Base-by-base conservation (phyloP, 2,888 invertebrate genomes). In the Polietes domitor region DNA sequence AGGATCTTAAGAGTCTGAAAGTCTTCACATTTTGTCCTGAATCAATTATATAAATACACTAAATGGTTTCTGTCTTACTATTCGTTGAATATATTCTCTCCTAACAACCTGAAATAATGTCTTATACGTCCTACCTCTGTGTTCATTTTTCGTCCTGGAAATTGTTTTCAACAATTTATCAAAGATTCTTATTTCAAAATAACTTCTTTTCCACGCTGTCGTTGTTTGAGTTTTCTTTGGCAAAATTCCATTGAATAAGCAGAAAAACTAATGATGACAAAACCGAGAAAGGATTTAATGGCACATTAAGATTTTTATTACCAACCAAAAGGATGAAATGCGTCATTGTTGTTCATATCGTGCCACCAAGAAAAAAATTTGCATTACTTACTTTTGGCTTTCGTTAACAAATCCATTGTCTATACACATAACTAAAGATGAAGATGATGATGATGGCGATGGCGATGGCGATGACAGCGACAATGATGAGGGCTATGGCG, bases 281-380 rank as follows among this genome's bases (percentile, higher is more conserved):
- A 83, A 85, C 75, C 75, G 74, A 68, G 68, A 80, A 90, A 90
- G 90, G 90, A 90, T 90, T 91, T 91, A 91, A 91, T 91, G 91
- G 90, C 89, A 90, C 91, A 91, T 91, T 91, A 91, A 90, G 89
- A 90, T 90, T 91, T 91, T 91, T 91, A 91, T 91, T 91, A 89
- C 90, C 73, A 76, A 58, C 81, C 19, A 28, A 63, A 65, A 41
- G 19, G 19, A 65, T 72, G 71, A 71, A 75, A 80, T 74, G 72
- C 58, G 65, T 50, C 65, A 75, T 47, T 68, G 41, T 43, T 65
- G 75, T 76, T 78, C 37, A 15, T 53, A 53, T 24, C 47, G 47
- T 12, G 12, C 3, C 17, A 17, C 17, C 19, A 9, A 53, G 21
- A 21, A 21, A 53, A 53, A 53, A 53, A 21, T 53, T 53, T 19